Base-by-base conservation (phyloP, 35 echinoderm and acorn worm species). In the Apostichopus parvimensis region DNA sequence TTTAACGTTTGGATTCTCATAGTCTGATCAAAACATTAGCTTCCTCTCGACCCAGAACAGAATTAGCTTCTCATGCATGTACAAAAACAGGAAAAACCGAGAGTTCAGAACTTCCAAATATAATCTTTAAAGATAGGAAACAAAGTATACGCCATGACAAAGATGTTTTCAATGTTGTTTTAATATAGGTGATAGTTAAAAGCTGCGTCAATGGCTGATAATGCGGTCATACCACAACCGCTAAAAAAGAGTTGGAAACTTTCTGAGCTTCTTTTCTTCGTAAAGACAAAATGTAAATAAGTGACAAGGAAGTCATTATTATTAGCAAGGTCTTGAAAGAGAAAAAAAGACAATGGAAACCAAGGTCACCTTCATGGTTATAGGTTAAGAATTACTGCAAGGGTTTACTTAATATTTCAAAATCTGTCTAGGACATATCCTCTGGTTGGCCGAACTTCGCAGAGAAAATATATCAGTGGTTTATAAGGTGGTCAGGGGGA, bases 111-210 rank as follows among this genome's bases (percentile, higher is more conserved):
- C 25, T 28, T 15, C 13, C 78, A 28, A 80, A 25, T 80, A 22
- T 5, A 28, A 79, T 80, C 5, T 22, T 80, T 80, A 80, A 28
- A 45, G 25, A 13, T 8, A 80, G 78, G 78, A 80, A 80, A 54
- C 78, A 15, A 8, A 53, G 15, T 15, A 80, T 13, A 28, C 52
- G 78, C 52, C 52, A 15, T 54, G 54, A 25, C 26, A 80, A 80
- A 80, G 28, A 80, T 80, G 78, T 80, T 80, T 80, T 80, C 78
- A 54, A 80, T 45, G 34, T 45, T 45, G 34, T 45, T 45, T 45
- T 45, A 45, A 45, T 45, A 45, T 4, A 45, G 34, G 34, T 45
- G 34, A 45, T 45, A 45, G 34, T 80, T 80, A 15, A 9, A 7
- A 75, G 71, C 13, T 75, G 71, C n/a, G 71, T 75, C n/a, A 75